A percentile compares a stretch with the other conserved stretches of the same genome.
Conservation (phyloP, 2,888 invertebrate genomes). For the Conops quadrifasciatus region DNA sequence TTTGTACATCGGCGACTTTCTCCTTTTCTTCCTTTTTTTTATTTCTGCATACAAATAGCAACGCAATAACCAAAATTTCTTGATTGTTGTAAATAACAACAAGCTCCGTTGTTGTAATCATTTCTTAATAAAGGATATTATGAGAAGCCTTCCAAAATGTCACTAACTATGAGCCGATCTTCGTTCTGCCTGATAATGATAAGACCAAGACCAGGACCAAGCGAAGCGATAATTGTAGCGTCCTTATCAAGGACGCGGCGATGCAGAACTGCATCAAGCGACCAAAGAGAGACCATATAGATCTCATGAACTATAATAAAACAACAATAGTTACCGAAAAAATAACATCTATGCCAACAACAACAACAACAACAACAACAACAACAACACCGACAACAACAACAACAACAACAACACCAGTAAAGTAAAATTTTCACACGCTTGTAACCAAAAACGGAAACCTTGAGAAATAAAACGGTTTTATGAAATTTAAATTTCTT, state of each 20-base stretch:
- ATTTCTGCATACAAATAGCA: too few species aligned
- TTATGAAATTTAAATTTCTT: slow-evolving; percentile 25
- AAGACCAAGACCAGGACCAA: neutral
- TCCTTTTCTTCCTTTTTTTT: too few species aligned
- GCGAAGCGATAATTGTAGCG: neutral
- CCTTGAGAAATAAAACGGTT: slow-evolving; percentile 24
- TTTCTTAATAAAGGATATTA: too few species aligned
- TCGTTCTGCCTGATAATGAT: slow-evolving; percentile 12
- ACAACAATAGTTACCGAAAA: neutral
- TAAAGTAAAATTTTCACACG: slow-evolving; percentile 29
- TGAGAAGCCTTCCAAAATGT: too few species aligned
- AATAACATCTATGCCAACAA: slow-evolving; percentile 12
- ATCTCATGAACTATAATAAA: neutral
- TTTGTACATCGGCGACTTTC: too few species aligned
- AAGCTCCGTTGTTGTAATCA: too few species aligned
- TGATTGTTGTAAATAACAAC: too few species aligned
- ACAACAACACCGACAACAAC: neutral
- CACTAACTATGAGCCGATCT: too few species aligned
- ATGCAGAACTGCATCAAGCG: slow-evolving; percentile 4
- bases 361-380: slow-evolving; percentile 5
- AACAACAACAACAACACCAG: slow-evolving; percentile 19
- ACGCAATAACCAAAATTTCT: too few species aligned
- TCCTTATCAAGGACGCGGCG: slow-evolving; percentile 1
- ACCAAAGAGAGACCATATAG: neutral
- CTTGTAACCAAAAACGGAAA: slow-evolving; percentile 14